Evolutionary conservation across 1,140 invertebrate genomes (phyloP).

Genomic region (Nomia melanderi): DNA sequence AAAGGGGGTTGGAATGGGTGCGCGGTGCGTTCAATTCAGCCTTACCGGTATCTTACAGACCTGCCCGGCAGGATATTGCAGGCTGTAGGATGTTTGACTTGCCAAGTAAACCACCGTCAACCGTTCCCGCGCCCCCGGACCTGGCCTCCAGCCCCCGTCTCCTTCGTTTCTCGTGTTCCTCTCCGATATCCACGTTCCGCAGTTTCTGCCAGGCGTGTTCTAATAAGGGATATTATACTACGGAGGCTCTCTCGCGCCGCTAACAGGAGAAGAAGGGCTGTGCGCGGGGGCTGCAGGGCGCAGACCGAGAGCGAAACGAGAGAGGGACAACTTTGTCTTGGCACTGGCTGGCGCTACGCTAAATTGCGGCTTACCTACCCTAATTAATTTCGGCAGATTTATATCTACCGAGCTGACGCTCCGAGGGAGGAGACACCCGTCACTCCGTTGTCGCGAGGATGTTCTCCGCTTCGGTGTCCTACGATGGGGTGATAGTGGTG

Average conservation of each 20-base stretch:
- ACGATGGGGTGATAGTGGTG: not conserved
- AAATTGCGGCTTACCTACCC: conserved; percentile 73
- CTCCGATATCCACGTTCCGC: conserved; percentile 52
- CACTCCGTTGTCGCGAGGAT: conserved; percentile 24
- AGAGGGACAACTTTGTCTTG: conserved; percentile 60
- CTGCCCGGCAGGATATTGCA: conserved; percentile 71
- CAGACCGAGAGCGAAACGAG: conserved; percentile 21
- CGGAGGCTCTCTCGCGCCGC: conserved; percentile 4
- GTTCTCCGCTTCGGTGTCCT: not conserved
- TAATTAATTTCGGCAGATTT: conserved; percentile 75
- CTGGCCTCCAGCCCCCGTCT: conserved; percentile 6
- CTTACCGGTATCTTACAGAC: conserved; percentile 70
- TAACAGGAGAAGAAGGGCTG: conserved; percentile 17
- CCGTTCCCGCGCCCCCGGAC: conserved; percentile 32
- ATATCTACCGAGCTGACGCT: conserved; percentile 48
- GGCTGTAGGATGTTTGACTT: conserved; percentile 75
- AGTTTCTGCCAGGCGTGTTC: conserved; percentile 62
- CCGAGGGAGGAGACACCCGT: not conserved
- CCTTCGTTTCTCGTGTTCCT: conserved; percentile 58
- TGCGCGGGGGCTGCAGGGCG: not conserved
- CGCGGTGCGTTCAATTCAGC: conserved; percentile 56
- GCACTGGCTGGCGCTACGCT: conserved; percentile 57
- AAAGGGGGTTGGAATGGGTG: not conserved
- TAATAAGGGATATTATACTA: conserved; percentile 74
- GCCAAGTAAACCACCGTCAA: conserved; percentile 72